Percentiles rank a stretch among this genome's conserved stretches.
Evolutionary conservation across 2,797 vertebrate species (phyloP).

Genomic region (Nannoperca australis): DNA sequence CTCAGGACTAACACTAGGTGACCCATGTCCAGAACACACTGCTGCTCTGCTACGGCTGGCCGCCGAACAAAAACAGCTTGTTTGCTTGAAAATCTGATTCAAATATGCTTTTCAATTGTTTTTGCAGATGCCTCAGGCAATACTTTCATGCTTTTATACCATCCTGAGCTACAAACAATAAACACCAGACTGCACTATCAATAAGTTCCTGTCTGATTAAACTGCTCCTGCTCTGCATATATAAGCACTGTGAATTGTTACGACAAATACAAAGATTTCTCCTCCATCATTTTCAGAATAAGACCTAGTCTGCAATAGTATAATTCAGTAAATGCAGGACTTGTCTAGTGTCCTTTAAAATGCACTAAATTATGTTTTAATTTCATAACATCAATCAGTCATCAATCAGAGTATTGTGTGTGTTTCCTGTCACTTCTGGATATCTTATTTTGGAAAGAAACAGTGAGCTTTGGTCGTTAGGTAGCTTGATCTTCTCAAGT

Average conservation of each 20-base stretch:
- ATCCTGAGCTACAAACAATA: slow-evolving; percentile 31
- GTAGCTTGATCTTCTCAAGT: slow-evolving; percentile 31
- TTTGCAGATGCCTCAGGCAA: slow-evolving; percentile 27
- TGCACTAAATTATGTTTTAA: background rate
- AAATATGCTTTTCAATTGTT: slow-evolving; percentile 45
- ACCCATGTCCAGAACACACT: slow-evolving; percentile 42
- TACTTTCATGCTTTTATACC: background rate
- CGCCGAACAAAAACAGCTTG: slow-evolving; percentile 27
- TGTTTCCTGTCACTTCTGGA: background rate
- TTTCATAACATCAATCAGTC: background rate
- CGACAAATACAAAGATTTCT: background rate
- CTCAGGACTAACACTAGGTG: slow-evolving; percentile 38
- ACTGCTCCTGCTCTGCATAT: slow-evolving; percentile 6
- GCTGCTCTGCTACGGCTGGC: slow-evolving; percentile 15
- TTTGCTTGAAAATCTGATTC: slow-evolving; percentile 47
- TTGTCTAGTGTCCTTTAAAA: background rate
- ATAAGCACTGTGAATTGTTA: background rate
- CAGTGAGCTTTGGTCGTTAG: slow-evolving; percentile 14
- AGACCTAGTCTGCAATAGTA: background rate
- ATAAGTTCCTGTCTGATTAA: slow-evolving; percentile 27
- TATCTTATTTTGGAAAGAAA: slow-evolving; percentile 8
- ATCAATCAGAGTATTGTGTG: background rate
- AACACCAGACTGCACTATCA: slow-evolving; percentile 31
- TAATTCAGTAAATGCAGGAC: background rate
- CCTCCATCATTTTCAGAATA: background rate